These are phyloP conservation scores for Typhlomys cinereus DNA, from an alignment of 2,113 vertebrate genomes.

Conservation along the genomic window DNA sequence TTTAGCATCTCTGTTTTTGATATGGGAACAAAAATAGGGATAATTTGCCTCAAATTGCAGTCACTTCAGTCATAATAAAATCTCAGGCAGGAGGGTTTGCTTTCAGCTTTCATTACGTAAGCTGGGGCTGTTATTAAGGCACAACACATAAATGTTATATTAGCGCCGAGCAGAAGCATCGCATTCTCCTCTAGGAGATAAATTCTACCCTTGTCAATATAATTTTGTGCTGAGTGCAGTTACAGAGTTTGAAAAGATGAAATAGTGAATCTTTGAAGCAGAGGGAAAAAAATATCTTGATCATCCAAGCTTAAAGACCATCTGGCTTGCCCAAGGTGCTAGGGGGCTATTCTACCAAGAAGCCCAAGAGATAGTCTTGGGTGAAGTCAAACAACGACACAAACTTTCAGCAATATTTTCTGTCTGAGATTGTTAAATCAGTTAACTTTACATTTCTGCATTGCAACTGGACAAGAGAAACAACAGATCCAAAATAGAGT, in stretches of 20 bases:
- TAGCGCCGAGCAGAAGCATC: conserved; percentile 91
- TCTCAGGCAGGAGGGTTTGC: conserved; percentile 88
- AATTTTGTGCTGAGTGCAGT: conserved; percentile 88
- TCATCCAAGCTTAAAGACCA: conserved; percentile 95
- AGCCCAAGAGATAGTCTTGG: conserved; percentile 85
- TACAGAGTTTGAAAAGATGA: conserved; percentile 88
- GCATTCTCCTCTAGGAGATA: conserved; percentile 90
- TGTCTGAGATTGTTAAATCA: conserved; percentile 90
- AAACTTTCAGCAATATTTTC: conserved; percentile 83
- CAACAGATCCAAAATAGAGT: conserved; percentile 71
- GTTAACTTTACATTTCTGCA: conserved; percentile 82
- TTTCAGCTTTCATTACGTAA: conserved; percentile 90
- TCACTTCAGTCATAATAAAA: conserved; percentile 89
- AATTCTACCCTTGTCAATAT: conserved; percentile 94
- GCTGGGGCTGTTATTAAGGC: conserved; percentile 88
- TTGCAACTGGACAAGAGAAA: conserved; percentile 76
- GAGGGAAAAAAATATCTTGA: conserved; percentile 81
- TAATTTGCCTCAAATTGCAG: conserved; percentile 89
- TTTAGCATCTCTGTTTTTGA: conserved; percentile 87
- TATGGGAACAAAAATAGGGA: conserved; percentile 87
- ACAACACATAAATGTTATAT: conserved; percentile 95
- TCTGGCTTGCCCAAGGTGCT: conserved; percentile 89
- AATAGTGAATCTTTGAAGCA: conserved; percentile 84
- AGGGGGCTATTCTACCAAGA: conserved; percentile 83
- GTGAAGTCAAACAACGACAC: conserved; percentile 85